Conservation (phyloP, 2,113 vertebrate species). For the Oncorhynchus mykiss region DNA sequence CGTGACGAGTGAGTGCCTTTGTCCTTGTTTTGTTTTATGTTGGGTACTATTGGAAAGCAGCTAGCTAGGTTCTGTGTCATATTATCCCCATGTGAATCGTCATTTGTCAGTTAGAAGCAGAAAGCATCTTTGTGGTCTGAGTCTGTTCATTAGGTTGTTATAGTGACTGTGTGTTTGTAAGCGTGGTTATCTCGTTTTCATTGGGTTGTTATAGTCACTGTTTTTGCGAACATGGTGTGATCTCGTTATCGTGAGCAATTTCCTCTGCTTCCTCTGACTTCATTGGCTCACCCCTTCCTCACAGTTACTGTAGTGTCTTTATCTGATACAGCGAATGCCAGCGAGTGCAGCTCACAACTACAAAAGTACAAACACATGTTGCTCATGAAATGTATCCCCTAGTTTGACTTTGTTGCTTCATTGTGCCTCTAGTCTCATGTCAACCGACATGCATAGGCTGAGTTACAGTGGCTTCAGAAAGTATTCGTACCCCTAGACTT, state of each 20-base stretch:
- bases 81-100: neutral
- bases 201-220: conserved; percentile 29
- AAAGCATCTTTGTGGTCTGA: conserved; percentile 1
- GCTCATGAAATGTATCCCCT: conserved; percentile 17
- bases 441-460: too few species aligned
- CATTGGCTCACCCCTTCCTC: conserved; percentile 45
- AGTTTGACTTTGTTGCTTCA: conserved; percentile 5
- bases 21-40: neutral
- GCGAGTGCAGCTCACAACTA: conserved; percentile 22
- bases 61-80: neutral
- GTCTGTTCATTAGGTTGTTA: conserved; percentile 33
- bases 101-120: conserved; percentile 9
- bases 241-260: conserved; percentile 61
- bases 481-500: too few species aligned
- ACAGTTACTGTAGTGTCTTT: conserved; percentile 47
- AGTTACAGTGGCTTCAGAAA: too few species aligned
- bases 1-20: neutral
- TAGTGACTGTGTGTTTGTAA: conserved; percentile 45
- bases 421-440: neutral
- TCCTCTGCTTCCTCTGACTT: conserved; percentile 59
- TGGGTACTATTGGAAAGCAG: neutral
- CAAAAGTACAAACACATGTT: conserved; percentile 26
- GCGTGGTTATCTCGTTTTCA: conserved; percentile 11
- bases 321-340: conserved; percentile 56
- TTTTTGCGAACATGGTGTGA: neutral